Conservation (phyloP, 2,113 vertebrate species). For the Raja brachyura region DNA sequence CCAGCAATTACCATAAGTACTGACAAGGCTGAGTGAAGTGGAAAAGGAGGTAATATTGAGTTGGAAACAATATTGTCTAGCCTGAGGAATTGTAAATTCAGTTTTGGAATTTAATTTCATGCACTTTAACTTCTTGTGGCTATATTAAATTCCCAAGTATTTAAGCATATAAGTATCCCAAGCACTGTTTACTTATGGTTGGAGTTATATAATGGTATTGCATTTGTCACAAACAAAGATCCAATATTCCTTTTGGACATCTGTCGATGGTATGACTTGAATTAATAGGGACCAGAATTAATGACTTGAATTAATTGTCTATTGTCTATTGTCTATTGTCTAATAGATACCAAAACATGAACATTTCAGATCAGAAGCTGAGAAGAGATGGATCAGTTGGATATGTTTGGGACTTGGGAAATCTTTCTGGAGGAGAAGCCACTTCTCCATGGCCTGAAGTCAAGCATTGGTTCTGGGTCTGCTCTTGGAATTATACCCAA, state of each 20-base stretch:
- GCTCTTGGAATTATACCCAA: not conserved
- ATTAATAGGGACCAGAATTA: not conserved
- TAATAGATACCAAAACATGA: not conserved
- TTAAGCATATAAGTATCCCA: no score
- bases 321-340: no score
- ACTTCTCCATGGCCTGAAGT: not conserved
- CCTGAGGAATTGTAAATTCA: constrained; percentile 4
- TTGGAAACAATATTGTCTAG: not conserved
- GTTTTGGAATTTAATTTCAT: not conserved
- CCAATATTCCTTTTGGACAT: not conserved
- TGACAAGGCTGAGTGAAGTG: not conserved
- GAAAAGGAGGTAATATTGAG: not conserved
- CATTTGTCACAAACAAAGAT: not conserved
- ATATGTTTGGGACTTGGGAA: not conserved
- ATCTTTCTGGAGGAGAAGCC: not conserved
- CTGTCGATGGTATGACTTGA: no score
- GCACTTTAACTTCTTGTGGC: not conserved
- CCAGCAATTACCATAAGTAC: not conserved
- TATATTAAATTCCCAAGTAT: not conserved
- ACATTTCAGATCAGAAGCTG: not conserved
- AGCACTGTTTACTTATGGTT: not conserved
- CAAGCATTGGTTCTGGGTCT: not conserved
- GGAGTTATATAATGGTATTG: not conserved
- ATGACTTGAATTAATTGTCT: not conserved
- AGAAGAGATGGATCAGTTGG: not conserved